Evolutionary conservation across 2,888 invertebrate genomes (phyloP).

Genomic region (Plemyria rubiginata): DNA sequence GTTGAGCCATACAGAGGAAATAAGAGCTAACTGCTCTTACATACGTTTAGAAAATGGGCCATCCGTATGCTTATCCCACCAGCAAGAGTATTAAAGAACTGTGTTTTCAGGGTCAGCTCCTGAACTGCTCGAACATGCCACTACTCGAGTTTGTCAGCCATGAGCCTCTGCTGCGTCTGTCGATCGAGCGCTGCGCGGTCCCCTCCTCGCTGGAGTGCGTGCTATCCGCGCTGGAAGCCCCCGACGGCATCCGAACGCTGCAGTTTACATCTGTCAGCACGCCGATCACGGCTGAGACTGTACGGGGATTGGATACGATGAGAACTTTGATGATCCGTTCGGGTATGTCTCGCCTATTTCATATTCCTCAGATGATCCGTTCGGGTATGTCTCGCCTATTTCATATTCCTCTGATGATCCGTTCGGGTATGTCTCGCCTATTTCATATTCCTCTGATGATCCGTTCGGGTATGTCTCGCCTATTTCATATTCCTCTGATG

Average conservation of each 20-base stretch:
- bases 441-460: too few species aligned
- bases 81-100: neutral
- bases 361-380: neutral
- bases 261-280: neutral
- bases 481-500: too few species aligned
- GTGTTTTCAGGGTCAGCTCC: neutral
- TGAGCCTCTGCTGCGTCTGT: neutral
- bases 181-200: neutral
- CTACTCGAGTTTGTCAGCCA: too few species aligned
- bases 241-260: neutral
- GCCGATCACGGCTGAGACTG: neutral
- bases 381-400: too few species aligned
- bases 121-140: conserved; percentile 1
- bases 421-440: too few species aligned
- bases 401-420: too few species aligned
- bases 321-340: neutral
- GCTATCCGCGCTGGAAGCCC: neutral
- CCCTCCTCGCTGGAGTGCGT: neutral
- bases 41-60: too few species aligned
- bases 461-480: too few species aligned
- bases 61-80: too few species aligned
- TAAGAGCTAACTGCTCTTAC: too few species aligned
- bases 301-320: conserved; percentile 2
- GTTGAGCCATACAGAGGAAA: too few species aligned
- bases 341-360: neutral